A percentile compares a stretch with the other conserved stretches of the same genome.
Evolutionary conservation across 2,797 vertebrate species (phyloP).

Genomic region (Eleutherodactylus coqui): DNA sequence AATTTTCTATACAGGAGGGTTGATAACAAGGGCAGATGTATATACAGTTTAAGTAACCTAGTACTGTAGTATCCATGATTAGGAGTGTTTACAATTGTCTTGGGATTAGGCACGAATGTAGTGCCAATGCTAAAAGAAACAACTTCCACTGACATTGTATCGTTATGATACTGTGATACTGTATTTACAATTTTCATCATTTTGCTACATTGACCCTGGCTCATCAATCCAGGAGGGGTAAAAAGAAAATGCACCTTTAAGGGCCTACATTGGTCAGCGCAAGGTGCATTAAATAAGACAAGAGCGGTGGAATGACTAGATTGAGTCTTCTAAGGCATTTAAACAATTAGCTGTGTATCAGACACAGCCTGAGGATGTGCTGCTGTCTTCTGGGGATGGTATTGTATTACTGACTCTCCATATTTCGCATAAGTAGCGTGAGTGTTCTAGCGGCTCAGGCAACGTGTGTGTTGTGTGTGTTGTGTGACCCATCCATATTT

Average conservation of each 20-base stretch:
- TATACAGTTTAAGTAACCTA: no score
- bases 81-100: not conserved
- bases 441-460: slow-evolving; percentile 1
- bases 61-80: not conserved
- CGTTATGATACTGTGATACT: not conserved
- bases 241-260: not conserved
- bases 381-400: slow-evolving; percentile 1
- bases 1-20: not conserved
- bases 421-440: slow-evolving; percentile 17
- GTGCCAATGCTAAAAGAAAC: no score
- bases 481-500: slow-evolving; percentile 47
- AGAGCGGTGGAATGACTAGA: not conserved
- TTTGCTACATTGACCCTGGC: not conserved
- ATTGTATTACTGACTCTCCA: slow-evolving; percentile 27
- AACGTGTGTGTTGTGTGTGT: not conserved
- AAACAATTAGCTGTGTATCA: not conserved
- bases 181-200: not conserved
- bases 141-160: not conserved
- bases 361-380: slow-evolving; percentile 12
- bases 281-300: not conserved
- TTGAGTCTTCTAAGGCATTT: slow-evolving; percentile 1
- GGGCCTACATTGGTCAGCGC: not conserved
- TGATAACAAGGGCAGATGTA: not conserved
- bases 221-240: not conserved
- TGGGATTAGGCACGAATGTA: not conserved